Evolutionary conservation across 2,113 vertebrate genomes (phyloP).

Genomic region (Pygoscelis adeliae): DNA sequence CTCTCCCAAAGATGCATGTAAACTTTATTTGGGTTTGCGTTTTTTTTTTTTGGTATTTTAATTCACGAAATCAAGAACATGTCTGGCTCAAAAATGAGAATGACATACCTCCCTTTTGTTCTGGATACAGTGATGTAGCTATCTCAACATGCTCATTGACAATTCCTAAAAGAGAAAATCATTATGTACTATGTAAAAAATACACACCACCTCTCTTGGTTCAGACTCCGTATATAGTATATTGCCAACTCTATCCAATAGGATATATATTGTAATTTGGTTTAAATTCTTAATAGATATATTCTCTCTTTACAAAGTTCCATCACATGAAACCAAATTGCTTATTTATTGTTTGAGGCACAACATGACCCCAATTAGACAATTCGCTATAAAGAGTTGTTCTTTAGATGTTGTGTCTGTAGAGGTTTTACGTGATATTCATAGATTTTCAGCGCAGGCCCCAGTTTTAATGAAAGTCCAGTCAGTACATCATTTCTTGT

Average conservation of each 20-base stretch:
- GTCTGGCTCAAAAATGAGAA: slow-evolving; percentile 46
- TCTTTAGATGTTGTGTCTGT: slow-evolving; percentile 96
- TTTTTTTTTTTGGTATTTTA: slow-evolving; percentile 22
- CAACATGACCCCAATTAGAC: slow-evolving; percentile 58
- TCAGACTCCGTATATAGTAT: slow-evolving; percentile 44
- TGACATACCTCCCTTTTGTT: slow-evolving; percentile 30
- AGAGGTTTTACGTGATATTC: slow-evolving; percentile 97
- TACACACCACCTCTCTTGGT: slow-evolving; percentile 18
- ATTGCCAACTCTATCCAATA: slow-evolving; percentile 82
- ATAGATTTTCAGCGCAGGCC: slow-evolving; percentile 98
- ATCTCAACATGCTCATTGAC: slow-evolving; percentile 42
- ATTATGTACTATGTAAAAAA: slow-evolving; percentile 43
- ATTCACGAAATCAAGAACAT: slow-evolving; percentile 24
- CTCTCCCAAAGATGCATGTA: slow-evolving; percentile 4
- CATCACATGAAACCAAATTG: slow-evolving; percentile 78
- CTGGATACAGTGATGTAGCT: slow-evolving; percentile 34
- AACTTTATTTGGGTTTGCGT: neutral
- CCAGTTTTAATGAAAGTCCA: slow-evolving; percentile 97
- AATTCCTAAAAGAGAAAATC: slow-evolving; percentile 58
- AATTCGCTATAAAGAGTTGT: slow-evolving; percentile 84
- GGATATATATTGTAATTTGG: slow-evolving; percentile 77
- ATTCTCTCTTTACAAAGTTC: slow-evolving; percentile 77
- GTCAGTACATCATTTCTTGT: slow-evolving; percentile 97
- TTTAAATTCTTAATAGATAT: slow-evolving; percentile 76
- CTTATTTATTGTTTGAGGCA: slow-evolving; percentile 67